phyloP scores from a whole-genome alignment of 2,888 invertebrate species.

The Cerceris rybyensis region DNA sequence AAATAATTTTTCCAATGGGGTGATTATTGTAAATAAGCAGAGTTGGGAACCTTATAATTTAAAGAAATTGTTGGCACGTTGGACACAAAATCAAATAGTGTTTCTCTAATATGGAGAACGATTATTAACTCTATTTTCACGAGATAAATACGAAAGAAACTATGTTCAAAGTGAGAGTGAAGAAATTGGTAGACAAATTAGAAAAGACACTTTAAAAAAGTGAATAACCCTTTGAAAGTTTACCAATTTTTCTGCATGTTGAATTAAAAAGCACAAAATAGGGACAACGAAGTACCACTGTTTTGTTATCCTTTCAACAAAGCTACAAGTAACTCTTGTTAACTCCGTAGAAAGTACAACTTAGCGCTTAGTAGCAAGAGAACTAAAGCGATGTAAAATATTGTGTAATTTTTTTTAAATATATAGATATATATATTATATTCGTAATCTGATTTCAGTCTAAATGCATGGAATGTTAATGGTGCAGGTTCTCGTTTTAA shows the following conservation, averaged over 20 bases:
- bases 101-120: too few relatives aligned
- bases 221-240: not conserved
- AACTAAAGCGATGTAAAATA: not conserved
- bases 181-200: not conserved
- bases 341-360: too few relatives aligned
- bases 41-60: too few relatives aligned
- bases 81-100: too few relatives aligned
- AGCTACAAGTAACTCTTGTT: too few relatives aligned
- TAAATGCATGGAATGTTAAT: constrained; percentile 43
- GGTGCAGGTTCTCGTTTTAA: constrained; percentile 46
- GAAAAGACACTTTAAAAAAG: not conserved
- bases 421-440: constrained; percentile 26
- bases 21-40: too few relatives aligned
- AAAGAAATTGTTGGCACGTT: too few relatives aligned
- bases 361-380: not conserved
- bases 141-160: not conserved
- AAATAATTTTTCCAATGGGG: too few relatives aligned
- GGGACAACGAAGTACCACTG: not conserved
- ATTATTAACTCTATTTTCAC: not conserved
- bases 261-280: too few relatives aligned
- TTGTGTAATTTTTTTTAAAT: constrained; percentile 30
- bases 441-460: constrained; percentile 14
- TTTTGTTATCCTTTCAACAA: not conserved
- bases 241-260: too few relatives aligned
- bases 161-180: not conserved